These are phyloP conservation scores for Sardinella longiceps DNA, from an alignment of 2,797 vertebrate genomes.

Conservation along the genomic window DNA sequence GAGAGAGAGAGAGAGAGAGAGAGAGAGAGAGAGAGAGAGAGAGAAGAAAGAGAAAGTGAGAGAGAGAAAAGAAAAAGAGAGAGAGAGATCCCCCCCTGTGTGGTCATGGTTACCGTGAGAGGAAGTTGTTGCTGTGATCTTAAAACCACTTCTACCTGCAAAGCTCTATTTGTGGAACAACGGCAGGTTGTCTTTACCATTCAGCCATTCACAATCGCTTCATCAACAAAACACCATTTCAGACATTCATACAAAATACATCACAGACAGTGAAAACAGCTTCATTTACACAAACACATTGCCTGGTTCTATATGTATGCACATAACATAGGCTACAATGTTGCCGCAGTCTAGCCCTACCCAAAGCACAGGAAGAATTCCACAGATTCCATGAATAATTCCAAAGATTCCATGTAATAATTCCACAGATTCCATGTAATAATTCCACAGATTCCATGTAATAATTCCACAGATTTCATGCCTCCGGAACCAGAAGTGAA, in stretches of 20 bases:
- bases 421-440: too few relatives aligned
- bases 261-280: not conserved
- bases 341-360: too few relatives aligned
- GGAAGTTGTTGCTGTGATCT: not conserved
- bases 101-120: not conserved
- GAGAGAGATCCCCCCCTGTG: not conserved
- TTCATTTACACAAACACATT: not conserved
- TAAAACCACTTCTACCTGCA: not conserved
- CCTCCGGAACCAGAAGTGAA: too few relatives aligned
- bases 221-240: not conserved
- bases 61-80: not conserved
- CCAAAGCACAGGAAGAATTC: not conserved
- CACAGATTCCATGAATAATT: not conserved
- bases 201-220: not conserved
- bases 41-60: not conserved
- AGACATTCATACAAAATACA: not conserved
- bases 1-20: not conserved
- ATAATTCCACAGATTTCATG: too few relatives aligned
- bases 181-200: not conserved
- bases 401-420: too few relatives aligned
- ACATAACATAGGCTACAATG: too few relatives aligned
- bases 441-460: too few relatives aligned
- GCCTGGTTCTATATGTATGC: not conserved
- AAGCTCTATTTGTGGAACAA: not conserved
- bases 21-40: not conserved